phyloP scores from a whole-genome alignment of 2,888 invertebrate species.

The Nineta flava region DNA sequence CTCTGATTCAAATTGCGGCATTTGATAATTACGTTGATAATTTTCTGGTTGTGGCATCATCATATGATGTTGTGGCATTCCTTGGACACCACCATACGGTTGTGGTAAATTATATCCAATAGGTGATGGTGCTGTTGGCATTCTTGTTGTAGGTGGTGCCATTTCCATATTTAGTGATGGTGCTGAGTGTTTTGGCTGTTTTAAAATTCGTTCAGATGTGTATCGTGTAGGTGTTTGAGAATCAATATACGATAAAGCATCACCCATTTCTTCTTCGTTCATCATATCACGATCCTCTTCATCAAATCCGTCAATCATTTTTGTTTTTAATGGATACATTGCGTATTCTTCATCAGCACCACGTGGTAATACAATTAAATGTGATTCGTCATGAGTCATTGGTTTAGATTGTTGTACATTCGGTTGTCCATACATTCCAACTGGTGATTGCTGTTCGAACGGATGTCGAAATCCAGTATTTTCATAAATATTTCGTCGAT shows the following conservation, averaged over 20 bases:
- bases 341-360: slow-evolving; percentile 7
- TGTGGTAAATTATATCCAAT: background rate
- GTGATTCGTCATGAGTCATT: slow-evolving; percentile 12
- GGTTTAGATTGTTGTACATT: slow-evolving; percentile 8
- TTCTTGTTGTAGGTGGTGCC: background rate
- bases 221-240: background rate
- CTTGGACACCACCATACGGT: background rate
- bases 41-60: background rate
- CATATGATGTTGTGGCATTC: background rate
- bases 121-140: too few species aligned
- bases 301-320: slow-evolving; percentile 4
- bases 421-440: background rate
- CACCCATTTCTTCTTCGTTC: background rate
- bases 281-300: slow-evolving; percentile 4
- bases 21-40: background rate
- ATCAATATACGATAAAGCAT: background rate
- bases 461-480: slow-evolving; percentile 2
- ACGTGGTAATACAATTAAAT: slow-evolving; percentile 12
- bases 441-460: background rate
- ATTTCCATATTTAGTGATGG: background rate
- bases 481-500: slow-evolving; percentile 4
- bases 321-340: slow-evolving; percentile 5
- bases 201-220: slow-evolving; percentile 1
- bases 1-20: background rate
- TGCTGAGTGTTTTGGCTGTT: slow-evolving; percentile 1